Base-by-base conservation (phyloP, 2,113 vertebrate species). In the Rhabdornis inornatus region DNA sequence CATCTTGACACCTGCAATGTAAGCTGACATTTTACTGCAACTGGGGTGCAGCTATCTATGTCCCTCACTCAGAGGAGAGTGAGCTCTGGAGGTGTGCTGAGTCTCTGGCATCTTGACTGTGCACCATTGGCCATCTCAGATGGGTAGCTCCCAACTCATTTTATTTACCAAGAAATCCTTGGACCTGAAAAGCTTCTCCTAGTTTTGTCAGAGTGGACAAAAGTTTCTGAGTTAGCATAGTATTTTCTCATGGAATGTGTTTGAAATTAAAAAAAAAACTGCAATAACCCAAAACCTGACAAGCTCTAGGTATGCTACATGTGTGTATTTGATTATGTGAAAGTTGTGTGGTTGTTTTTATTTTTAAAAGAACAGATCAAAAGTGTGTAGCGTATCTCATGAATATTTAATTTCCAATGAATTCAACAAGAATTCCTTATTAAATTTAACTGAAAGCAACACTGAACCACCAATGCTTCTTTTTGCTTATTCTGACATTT, bases 291-390 rank as follows among this genome's bases (percentile, higher is more conserved):
- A 27, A 77, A 77, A 18, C 27, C 27, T 44, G 33, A 28, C 22
- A 50, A 59, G 25, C 6, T 44, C 17, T 59, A 31, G 37, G 33
- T 52, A 37, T 33, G 27, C 21, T 68, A 35, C 9, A 8, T 0
- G 3, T 33, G 19, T 30, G 10, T 49, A 31, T 57, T 57, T 66
- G 20, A 35, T 66, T 42, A 50, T 19, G 12, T 60, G 45, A 77
- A 37, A 68, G 77, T 33, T 0, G 0, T 60, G 15, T 23, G 13
- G 7, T 6, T 55, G 7, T 4, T 61, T 84, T 74, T 52, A 10
- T 71, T 90, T 45, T 6, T 30, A 63, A 87, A 89, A 61, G 4
- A 77, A 50, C 4, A 69, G 13, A 44, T 77, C n/a, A 86, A 33
- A 87, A 37, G 3, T 11, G 10, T 8, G 1, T 37, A 49, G 27